Conservation (phyloP, 2,797 vertebrate genomes). For the Lithobates pipiens region DNA sequence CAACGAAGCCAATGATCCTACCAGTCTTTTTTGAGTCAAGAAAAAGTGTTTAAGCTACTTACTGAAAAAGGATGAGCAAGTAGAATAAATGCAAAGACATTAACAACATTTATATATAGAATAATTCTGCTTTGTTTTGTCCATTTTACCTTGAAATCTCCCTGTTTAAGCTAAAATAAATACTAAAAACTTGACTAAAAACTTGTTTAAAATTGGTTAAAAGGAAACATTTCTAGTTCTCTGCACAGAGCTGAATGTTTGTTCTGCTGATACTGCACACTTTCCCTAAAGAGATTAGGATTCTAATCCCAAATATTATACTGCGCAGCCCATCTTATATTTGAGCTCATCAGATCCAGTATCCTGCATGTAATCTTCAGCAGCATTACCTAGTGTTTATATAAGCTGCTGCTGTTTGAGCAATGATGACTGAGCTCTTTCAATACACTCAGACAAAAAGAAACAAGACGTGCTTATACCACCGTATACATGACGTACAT, state of each 20-base stretch:
- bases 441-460: slow-evolving; percentile 43
- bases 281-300: slow-evolving; percentile 94
- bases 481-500: neutral
- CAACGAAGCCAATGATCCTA: neutral
- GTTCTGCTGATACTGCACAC: slow-evolving; percentile 89
- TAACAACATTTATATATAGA: neutral
- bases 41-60: no score
- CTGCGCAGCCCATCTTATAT: slow-evolving; percentile 81
- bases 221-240: slow-evolving; percentile 63
- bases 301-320: slow-evolving; percentile 94
- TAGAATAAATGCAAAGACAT: neutral
- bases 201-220: slow-evolving; percentile 49
- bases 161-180: slow-evolving; percentile 3
- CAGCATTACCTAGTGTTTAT: slow-evolving; percentile 74
- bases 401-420: slow-evolving; percentile 69
- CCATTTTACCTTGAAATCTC: slow-evolving; percentile 17
- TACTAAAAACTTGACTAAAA: slow-evolving; percentile 37
- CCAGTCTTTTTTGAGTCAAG: neutral
- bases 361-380: slow-evolving; percentile 82
- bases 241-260: slow-evolving; percentile 64
- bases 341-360: slow-evolving; percentile 86
- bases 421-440: slow-evolving; percentile 54
- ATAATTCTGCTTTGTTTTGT: neutral
- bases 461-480: slow-evolving; percentile 11
- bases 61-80: no score